Base-by-base conservation (phyloP, 1,140 invertebrate genomes). In the Drosophila seguyi region DNA sequence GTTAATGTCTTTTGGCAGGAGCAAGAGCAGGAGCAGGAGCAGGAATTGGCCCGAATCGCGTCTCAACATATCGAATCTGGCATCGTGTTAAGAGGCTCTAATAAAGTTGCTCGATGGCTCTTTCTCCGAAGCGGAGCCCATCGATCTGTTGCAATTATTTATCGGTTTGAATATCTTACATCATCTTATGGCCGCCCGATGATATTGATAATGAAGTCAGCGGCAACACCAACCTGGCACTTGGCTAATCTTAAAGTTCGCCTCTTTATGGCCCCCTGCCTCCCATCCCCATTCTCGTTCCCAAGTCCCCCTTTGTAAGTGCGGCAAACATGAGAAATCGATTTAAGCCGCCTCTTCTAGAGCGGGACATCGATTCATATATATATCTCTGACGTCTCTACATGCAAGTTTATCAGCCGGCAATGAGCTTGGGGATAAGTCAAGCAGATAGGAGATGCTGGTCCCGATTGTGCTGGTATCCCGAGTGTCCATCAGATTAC, bases 1-100 rank as follows among this genome's bases (percentile, higher is more conserved):
- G 81, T 87, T 87, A 87, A 87, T 87, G 84, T 81, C 80, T 87
- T 88, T 87, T 87, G 84, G 84, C 84, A 87, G 83, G 48, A 55
- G 55, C 47, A 57, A 56, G 31, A 34, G 29, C 29, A n/a, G 16
- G 16, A 38, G 38, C 55, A 45, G 56, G 11, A 50, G 56, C 56
- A 45, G 45, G 34, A 61, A 48, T 36, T 29, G 48, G 4, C 20
- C 47, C 22, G 7, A 20, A 62, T 60, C 38, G 27, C 29, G 41
- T 61, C 38, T 22, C 25, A 29, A 20, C 56, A 22, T 7, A 57
- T 56, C 31, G 45, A 47, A 62, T 82, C 67, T 76, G 79, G 62
- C 61, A 62, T 87, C 83, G 67, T 87, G 83, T 88, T 83, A 83
- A 88, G 63, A 76, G 75, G 73, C 84, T 88, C 84, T 84, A 88